A percentile compares a stretch with the other conserved stretches of the same genome.
Evolutionary conservation across 1,140 invertebrate species (phyloP).

Genomic region (Drosophila tsacasi): DNA sequence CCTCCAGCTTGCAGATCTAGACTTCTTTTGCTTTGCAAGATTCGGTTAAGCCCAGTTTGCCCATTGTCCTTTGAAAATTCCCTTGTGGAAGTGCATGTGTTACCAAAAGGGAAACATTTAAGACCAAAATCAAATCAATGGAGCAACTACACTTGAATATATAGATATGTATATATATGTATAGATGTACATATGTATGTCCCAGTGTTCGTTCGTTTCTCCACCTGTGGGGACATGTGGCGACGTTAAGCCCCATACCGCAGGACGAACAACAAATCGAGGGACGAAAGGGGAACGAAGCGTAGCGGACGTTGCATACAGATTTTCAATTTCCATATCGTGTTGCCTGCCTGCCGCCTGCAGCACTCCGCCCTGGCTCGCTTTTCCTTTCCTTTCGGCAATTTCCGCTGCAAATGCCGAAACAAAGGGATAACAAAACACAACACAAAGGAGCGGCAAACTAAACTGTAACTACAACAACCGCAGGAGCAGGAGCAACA

Average conservation of each 20-base stretch:
- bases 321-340: conserved; percentile 74
- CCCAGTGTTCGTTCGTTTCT: neutral
- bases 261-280: neutral
- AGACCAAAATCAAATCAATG: neutral
- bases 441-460: conserved; percentile 16
- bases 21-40: neutral
- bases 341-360: conserved; percentile 22
- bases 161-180: neutral
- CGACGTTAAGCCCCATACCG: conserved; percentile 4
- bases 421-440: conserved; percentile 53
- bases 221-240: conserved; percentile 21
- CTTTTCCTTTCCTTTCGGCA: conserved; percentile 40
- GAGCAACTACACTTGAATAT: neutral
- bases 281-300: neutral
- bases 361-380: conserved; percentile 7
- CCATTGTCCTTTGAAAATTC: neutral
- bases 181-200: neutral
- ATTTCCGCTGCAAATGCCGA: conserved; percentile 64
- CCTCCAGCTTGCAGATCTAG: neutral
- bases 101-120: neutral
- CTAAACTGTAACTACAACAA: conserved; percentile 36
- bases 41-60: neutral
- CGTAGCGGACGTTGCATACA: conserved; percentile 44
- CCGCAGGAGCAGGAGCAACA: neutral
- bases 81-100: neutral